Evolutionary conservation across 2,888 invertebrate species (phyloP).

Genomic region (Iselma pallidipennis): DNA sequence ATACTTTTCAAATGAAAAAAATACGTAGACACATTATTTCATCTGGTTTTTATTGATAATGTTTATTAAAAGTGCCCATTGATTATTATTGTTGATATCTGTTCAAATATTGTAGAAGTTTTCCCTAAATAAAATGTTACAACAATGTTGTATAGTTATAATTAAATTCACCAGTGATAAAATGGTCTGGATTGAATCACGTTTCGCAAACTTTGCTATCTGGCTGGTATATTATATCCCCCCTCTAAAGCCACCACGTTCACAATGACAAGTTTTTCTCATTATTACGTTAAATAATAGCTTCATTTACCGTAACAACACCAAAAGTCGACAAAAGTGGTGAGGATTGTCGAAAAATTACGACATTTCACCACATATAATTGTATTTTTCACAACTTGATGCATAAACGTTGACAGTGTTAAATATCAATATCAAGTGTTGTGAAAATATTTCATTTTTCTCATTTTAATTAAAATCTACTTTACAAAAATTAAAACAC

Average conservation of each 20-base stretch:
- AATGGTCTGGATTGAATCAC: slow-evolving; percentile 26
- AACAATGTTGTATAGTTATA: slow-evolving; percentile 1
- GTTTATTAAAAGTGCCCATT: no score
- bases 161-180: slow-evolving; percentile 19
- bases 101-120: neutral
- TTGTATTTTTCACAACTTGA: slow-evolving; percentile 16
- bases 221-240: neutral
- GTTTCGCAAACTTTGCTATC: slow-evolving; percentile 26
- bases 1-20: no score
- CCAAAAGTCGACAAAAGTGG: slow-evolving; percentile 10
- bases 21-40: no score
- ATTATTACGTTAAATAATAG: slow-evolving; percentile 28
- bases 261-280: slow-evolving; percentile 26
- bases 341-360: slow-evolving; percentile 18
- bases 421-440: neutral
- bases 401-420: slow-evolving; percentile 16
- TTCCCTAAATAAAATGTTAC: neutral
- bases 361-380: slow-evolving; percentile 15
- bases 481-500: no score
- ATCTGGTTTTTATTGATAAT: no score
- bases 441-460: no score
- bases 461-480: no score
- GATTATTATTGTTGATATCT: neutral
- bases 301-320: slow-evolving; percentile 22
- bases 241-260: slow-evolving; percentile 14